Percentiles rank a stretch among this genome's conserved stretches.
phyloP scores from a whole-genome alignment of 2,888 invertebrate species.

The Mythimna impura region DNA sequence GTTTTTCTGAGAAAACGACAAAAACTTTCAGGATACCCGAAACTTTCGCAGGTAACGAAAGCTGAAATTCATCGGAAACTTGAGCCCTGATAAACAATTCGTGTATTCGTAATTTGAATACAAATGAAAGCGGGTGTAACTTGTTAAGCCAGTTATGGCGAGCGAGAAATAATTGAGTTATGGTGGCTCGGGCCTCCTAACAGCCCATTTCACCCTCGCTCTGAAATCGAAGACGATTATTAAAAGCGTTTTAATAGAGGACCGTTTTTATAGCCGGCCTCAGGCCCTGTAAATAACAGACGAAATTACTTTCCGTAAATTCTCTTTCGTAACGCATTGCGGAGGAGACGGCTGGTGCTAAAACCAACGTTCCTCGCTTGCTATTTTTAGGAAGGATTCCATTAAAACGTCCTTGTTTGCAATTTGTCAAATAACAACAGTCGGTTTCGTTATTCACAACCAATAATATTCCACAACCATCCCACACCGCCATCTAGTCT shows the following conservation, averaged over 20 bases:
- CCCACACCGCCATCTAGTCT: no score
- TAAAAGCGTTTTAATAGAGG: constrained; percentile 65
- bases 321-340: constrained; percentile 23
- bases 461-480: no score
- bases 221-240: constrained; percentile 65
- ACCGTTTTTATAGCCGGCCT: constrained; percentile 49
- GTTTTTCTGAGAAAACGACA: constrained; percentile 41
- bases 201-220: constrained; percentile 63
- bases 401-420: constrained; percentile 29
- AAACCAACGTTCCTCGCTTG: constrained; percentile 22
- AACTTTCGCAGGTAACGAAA: constrained; percentile 44
- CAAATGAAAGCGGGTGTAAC: constrained; percentile 51
- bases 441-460: background rate
- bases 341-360: constrained; percentile 3
- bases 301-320: constrained; percentile 53
- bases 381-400: constrained; percentile 44
- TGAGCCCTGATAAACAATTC: constrained; percentile 46
- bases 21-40: constrained; percentile 42
- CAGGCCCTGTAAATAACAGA: constrained; percentile 45
- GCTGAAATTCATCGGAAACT: constrained; percentile 37
- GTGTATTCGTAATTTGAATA: constrained; percentile 58
- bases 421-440: constrained; percentile 31
- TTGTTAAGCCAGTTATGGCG: constrained; percentile 58
- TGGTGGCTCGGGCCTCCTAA: constrained; percentile 52
- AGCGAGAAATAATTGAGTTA: constrained; percentile 69